A percentile compares a stretch with the other conserved stretches of the same genome.
These are phyloP conservation scores for Calameuta filiformis DNA, from an alignment of 2,888 invertebrate species.

Conservation along the genomic window DNA sequence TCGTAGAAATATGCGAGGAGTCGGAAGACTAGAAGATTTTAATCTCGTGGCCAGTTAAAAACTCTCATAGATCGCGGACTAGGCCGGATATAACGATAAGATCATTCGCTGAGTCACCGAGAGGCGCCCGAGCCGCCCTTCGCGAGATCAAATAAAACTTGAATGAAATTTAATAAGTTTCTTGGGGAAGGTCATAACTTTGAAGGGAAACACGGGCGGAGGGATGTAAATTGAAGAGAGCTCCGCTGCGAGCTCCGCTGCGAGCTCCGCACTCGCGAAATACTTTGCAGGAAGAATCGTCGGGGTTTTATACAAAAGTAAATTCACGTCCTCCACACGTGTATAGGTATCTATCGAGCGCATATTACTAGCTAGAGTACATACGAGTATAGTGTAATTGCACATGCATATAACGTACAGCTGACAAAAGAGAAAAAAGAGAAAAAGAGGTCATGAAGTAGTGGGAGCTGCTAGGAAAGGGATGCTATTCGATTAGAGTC, in stretches of 20 bases:
- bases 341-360: too few species aligned
- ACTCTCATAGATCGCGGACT: conserved; percentile 56
- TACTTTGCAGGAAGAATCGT: conserved; percentile 9
- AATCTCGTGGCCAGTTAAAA: conserved; percentile 62
- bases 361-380: too few species aligned
- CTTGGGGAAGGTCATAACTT: conserved; percentile 51
- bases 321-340: too few species aligned
- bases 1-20: conserved; percentile 45
- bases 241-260: conserved; percentile 11
- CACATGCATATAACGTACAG: too few species aligned
- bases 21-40: conserved; percentile 51
- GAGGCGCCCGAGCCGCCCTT: background rate
- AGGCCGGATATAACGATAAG: conserved; percentile 36
- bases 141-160: conserved; percentile 57
- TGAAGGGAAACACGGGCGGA: conserved; percentile 40
- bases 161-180: conserved; percentile 65
- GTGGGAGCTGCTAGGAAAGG: conserved; percentile 35
- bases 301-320: too few species aligned
- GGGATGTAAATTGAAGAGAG: conserved; percentile 49
- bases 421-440: background rate
- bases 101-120: too few species aligned
- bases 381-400: too few species aligned
- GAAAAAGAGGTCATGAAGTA: conserved; percentile 25
- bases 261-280: conserved; percentile 16
- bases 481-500: too few species aligned